Evolutionary conservation across 1,140 invertebrate species (phyloP), one percentile per base, ranked within the genome.

Genomic region (Littorina saxatilis): DNA sequence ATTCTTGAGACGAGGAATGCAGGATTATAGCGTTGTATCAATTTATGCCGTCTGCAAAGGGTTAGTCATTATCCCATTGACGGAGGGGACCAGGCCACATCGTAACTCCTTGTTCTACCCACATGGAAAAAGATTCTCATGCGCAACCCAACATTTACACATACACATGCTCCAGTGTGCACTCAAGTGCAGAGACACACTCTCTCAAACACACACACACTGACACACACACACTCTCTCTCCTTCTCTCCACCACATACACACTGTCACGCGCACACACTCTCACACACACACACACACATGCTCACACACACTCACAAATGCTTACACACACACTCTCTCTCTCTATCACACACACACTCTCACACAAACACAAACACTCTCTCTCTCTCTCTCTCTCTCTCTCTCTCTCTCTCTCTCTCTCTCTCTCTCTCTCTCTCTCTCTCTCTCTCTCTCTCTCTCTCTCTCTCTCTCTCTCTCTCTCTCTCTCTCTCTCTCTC

Each of bases 11-110:
- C 29, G 29, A 32, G 27, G 66, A 68, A 68, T 68, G 35, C 66
- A 68, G 23, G 35, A 37, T 35, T 39, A 32, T 35, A 32, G 27
- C 17, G 43, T 47, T 47, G 7, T 47, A 66, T 32, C 17, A 35
- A 17, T 39, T n/a, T n/a, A n/a, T n/a, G n/a, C 66, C 13, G 11
- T 68, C 66, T 39, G 7, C 5, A 68, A 68, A 68, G 66, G 35
- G 66, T 68, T 68, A 68, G 66, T 68, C 66, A 68, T 68, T 68
- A 68, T 29, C 23, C 66, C 66, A 39, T 9, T 20, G 15, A 23
- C 35, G 2, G 32, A 32, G 66, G 32, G 4, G 35, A 68, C 66
- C 5, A 35, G 66, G 35, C 66, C 66, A 47, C 35, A 39, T 68
- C 66, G 39, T 68, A 68, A 68, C 66, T 39, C 66, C 32, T 68